phyloP scores from a whole-genome alignment of 1,140 invertebrate species.

The Formica selysi region DNA sequence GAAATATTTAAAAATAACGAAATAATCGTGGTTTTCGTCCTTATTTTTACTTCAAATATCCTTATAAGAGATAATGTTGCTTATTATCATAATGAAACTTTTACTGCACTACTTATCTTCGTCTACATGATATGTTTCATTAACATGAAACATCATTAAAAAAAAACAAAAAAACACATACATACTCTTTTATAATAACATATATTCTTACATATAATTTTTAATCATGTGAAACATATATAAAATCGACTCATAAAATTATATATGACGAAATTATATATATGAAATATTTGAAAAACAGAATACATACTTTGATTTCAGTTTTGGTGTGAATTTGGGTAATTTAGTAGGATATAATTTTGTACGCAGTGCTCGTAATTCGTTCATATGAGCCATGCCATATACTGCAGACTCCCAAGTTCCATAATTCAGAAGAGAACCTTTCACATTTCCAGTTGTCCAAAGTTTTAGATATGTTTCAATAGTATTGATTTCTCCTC shows the following conservation, averaged over 20 bases:
- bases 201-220: slow-evolving; percentile 5
- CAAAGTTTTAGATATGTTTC: slow-evolving; percentile 89
- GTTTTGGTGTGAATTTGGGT: slow-evolving; percentile 88
- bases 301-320: slow-evolving; percentile 85
- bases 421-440: slow-evolving; percentile 89
- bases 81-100: neutral
- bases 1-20: neutral
- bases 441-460: slow-evolving; percentile 78
- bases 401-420: slow-evolving; percentile 94
- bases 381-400: slow-evolving; percentile 89
- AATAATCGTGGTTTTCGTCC: neutral
- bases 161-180: no score
- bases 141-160: neutral
- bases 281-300: neutral
- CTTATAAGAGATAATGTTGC: neutral
- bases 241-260: slow-evolving; percentile 4
- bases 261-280: slow-evolving; percentile 15
- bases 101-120: neutral
- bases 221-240: neutral
- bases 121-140: neutral
- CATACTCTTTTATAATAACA: neutral
- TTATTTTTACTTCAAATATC: neutral
- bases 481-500: slow-evolving; percentile 90
- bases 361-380: slow-evolving; percentile 89
- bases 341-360: slow-evolving; percentile 89